Conservation (phyloP, 1,140 invertebrate genomes). For the Caerostris darwini region DNA sequence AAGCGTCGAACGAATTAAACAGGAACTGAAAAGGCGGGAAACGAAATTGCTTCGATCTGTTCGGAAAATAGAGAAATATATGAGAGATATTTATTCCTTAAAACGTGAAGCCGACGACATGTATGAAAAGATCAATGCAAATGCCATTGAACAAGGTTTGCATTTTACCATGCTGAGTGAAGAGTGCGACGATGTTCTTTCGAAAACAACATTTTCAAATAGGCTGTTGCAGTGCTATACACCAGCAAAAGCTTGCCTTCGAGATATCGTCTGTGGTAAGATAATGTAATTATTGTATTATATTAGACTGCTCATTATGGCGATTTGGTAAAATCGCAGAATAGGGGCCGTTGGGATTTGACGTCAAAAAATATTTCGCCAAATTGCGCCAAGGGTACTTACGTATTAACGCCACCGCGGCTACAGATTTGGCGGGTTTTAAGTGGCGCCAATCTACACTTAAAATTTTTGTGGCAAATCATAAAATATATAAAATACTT, state of each 20-base stretch:
- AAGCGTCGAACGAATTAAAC: background rate
- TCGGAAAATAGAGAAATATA: slow-evolving; percentile 12
- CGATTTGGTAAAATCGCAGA: too few species aligned
- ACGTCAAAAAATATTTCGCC: too few species aligned
- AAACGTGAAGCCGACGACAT: slow-evolving; percentile 4
- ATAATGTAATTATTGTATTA: too few species aligned
- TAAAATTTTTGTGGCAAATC: too few species aligned
- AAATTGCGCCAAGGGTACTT: background rate
- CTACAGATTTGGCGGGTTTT: too few species aligned
- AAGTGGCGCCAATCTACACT: too few species aligned
- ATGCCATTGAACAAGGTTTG: background rate
- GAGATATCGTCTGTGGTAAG: background rate
- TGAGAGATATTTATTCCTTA: slow-evolving; percentile 29
- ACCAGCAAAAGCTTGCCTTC: background rate
- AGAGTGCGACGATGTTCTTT: background rate
- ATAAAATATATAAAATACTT: too few species aligned
- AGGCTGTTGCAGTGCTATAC: background rate
- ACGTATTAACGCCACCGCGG: too few species aligned
- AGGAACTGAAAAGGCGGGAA: background rate
- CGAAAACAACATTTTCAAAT: background rate
- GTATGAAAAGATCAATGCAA: background rate
- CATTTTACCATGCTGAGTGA: background rate
- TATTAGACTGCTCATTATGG: too few species aligned
- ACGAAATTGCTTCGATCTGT: background rate
- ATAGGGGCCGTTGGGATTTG: too few species aligned